Percentiles rank a stretch among this genome's conserved stretches.
Evolutionary conservation across 2,888 invertebrate genomes (phyloP).

Genomic region (Rhamphomyia laevipes): DNA sequence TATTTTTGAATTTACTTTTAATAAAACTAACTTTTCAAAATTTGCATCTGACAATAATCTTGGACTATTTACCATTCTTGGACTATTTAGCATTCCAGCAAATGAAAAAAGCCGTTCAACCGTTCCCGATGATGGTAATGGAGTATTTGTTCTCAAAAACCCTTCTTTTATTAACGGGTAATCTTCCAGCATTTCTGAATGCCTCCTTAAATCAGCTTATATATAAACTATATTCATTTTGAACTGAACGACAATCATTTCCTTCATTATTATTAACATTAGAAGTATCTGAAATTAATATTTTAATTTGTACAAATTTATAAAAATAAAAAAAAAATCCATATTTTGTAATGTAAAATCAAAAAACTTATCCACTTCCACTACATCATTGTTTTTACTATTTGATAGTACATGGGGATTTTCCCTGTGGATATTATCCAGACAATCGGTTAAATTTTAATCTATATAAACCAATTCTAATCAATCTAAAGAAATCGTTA

Average conservation of each 20-base stretch:
- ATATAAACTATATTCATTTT: not conserved
- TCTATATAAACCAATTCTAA: too few relatives aligned
- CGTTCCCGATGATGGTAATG: constrained; percentile 8
- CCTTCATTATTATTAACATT: too few relatives aligned
- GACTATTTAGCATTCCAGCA: constrained; percentile 1
- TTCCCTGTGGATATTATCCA: too few relatives aligned
- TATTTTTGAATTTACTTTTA: constrained; percentile 3
- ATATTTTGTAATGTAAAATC: not conserved
- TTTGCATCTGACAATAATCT: not conserved
- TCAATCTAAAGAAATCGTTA: too few relatives aligned
- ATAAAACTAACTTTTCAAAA: constrained; percentile 9
- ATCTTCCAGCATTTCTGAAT: constrained; percentile 1
- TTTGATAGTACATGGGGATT: not conserved
- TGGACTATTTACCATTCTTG: too few relatives aligned
- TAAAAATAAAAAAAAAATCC: constrained; percentile 1
- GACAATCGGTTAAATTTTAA: too few relatives aligned
- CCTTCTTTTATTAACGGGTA: constrained; percentile 5
- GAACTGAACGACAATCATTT: not conserved
- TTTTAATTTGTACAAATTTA: not conserved
- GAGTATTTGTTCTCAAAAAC: constrained; percentile 8
- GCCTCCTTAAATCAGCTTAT: too few relatives aligned
- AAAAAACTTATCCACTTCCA: too few relatives aligned
- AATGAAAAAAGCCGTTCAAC: constrained; percentile 10
- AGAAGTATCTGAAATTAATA: not conserved
- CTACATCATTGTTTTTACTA: too few relatives aligned